Evolutionary conservation across 2,797 vertebrate species (phyloP).

Genomic region (Myotis vivesi): DNA sequence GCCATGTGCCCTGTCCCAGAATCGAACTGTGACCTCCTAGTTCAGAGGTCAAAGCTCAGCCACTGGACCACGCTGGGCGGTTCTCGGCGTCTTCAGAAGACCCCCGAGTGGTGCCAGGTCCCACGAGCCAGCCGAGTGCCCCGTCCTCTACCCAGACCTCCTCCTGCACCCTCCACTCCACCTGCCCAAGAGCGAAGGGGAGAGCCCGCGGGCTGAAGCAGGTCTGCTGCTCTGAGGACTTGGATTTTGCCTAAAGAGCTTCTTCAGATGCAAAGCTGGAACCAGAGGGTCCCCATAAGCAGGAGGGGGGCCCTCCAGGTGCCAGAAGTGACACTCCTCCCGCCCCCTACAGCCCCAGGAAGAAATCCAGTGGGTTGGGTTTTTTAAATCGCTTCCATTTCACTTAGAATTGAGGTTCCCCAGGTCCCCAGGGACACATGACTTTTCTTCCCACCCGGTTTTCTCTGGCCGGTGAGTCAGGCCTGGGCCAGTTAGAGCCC

Average conservation of each 20-base stretch:
- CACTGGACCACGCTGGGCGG: no score
- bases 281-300: background rate
- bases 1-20: no score
- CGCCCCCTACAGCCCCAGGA: background rate
- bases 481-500: background rate
- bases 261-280: background rate
- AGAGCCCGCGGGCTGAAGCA: no score
- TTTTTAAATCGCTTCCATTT: background rate
- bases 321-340: background rate
- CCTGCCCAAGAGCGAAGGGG: no score
- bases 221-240: no score
- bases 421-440: accelerated
- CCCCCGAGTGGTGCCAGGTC: background rate
- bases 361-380: background rate
- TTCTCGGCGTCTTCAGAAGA: no score
- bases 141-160: no score
- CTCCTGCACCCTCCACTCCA: no score
- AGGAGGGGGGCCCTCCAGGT: background rate
- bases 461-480: background rate
- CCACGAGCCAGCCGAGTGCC: background rate
- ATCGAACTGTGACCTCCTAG: no score
- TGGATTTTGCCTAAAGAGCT: background rate
- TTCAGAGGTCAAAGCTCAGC: no score
- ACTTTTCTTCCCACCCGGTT: background rate
- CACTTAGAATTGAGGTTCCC: background rate